phyloP scores from a whole-genome alignment of 2,113 vertebrate species.

The Pitta sordida region DNA sequence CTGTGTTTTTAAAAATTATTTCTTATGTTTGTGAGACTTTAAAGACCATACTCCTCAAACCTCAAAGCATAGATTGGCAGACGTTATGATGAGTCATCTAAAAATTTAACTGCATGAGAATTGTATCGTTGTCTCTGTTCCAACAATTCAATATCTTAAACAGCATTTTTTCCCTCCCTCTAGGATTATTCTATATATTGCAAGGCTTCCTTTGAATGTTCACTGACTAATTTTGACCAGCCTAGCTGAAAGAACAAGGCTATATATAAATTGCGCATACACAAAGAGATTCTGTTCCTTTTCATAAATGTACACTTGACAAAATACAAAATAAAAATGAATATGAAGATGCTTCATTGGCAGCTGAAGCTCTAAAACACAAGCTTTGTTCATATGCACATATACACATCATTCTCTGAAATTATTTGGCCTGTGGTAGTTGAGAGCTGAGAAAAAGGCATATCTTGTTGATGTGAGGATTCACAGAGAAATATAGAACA shows the following conservation, averaged over 20 bases:
- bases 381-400: not conserved
- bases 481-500: not conserved
- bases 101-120: conserved; percentile 33
- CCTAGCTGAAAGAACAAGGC: conserved; percentile 23
- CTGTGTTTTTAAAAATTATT: not conserved
- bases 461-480: not conserved
- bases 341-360: not conserved
- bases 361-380: not conserved
- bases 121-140: conserved; percentile 26
- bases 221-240: conserved; percentile 10
- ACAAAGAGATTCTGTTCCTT: conserved; percentile 4
- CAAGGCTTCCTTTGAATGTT: conserved; percentile 20
- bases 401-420: not conserved
- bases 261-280: not conserved
- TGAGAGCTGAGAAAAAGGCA: not conserved
- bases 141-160: conserved; percentile 59
- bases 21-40: not conserved
- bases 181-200: conserved; percentile 23
- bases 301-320: not conserved
- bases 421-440: not conserved
- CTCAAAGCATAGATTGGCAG: not conserved
- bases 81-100: conserved; percentile 48
- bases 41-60: not conserved
- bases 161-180: conserved; percentile 30
- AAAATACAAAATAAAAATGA: not conserved